Conservation (phyloP, 1,140 invertebrate species). For the Trigoniulus corallinus region DNA sequence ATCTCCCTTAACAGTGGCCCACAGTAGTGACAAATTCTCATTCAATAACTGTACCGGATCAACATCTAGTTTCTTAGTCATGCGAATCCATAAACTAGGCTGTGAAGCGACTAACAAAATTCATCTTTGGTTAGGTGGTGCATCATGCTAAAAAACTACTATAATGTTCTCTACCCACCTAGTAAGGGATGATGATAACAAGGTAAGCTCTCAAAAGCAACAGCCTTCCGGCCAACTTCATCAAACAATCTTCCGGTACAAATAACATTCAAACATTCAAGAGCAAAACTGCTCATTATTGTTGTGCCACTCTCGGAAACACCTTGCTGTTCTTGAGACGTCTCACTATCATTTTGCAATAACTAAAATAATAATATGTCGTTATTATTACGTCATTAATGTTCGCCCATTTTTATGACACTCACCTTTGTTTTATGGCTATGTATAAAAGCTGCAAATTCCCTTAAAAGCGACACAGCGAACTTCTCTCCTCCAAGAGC, state of each 20-base stretch:
- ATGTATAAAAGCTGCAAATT: conserved; percentile 39
- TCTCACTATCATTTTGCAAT: background rate
- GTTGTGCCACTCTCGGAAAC: background rate
- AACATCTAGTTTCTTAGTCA: background rate
- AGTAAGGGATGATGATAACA: background rate
- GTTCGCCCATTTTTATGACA: too few relatives aligned
- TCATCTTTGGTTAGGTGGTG: too few relatives aligned
- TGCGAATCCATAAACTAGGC: background rate
- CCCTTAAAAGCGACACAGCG: conserved; percentile 35
- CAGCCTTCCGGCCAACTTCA: background rate
- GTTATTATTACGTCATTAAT: too few relatives aligned
- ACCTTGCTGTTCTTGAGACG: background rate
- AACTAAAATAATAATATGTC: too few relatives aligned
- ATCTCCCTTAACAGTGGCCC: background rate
- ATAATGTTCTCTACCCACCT: too few relatives aligned
- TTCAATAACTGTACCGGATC: background rate
- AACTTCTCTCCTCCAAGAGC: conserved; percentile 28
- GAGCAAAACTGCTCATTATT: background rate
- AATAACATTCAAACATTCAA: background rate
- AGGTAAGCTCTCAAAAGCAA: background rate
- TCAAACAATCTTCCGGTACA: background rate
- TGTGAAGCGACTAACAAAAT: background rate
- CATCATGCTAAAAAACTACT: too few relatives aligned
- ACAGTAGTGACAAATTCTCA: background rate
- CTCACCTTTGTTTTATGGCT: conserved; percentile 31